Evolutionary conservation across 2,797 vertebrate genomes (phyloP), one percentile per base, ranked within the genome.

Genomic region (Paratrypauchen microcephalus): DNA sequence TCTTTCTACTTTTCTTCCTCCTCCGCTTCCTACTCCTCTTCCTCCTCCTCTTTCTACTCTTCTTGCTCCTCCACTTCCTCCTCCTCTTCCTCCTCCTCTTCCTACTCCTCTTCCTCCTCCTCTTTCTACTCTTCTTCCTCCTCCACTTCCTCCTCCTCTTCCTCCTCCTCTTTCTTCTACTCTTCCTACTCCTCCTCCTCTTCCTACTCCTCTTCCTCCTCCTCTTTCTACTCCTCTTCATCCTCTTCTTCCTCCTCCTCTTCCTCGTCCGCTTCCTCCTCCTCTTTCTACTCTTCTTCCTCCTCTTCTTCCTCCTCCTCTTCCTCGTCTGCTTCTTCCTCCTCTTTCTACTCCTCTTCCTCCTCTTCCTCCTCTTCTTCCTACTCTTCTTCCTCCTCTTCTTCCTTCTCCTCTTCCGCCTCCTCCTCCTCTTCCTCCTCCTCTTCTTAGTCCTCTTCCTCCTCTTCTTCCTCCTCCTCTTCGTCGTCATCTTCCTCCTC

Each of bases 131-230:
- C 13, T 12, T 41, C 39, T 12, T 41, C 62, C 60, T 66, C 68
- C 70, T 75, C 66, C 65, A n/a, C n/a, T n/a, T n/a, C n/a, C n/a
- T n/a, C 71, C 70, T 75, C 66, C 65, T 36, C 59, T 18, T 39
- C 9, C 36, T 39, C 9, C 39, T 41, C 13, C 39, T 41, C 39
- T n/a, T n/a, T n/a, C n/a, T n/a, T n/a, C n/a, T n/a, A n/a, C n/a
- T n/a, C n/a, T n/a, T n/a, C n/a, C n/a, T n/a, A n/a, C 39, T 41
- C 62, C 60, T 66, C 68, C 70, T 75, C 66, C 65, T 36, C 59
- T n/a, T 70, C n/a, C n/a, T n/a, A n/a, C n/a, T n/a, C n/a, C n/a
- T n/a, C n/a, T n/a, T n/a, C n/a, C n/a, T n/a, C n/a, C n/a, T n/a
- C n/a, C n/a, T n/a, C n/a, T n/a, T n/a, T n/a, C n/a, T n/a, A n/a